Evolutionary conservation across 2,797 vertebrate species (phyloP).

Genomic region (Pampus argenteus): DNA sequence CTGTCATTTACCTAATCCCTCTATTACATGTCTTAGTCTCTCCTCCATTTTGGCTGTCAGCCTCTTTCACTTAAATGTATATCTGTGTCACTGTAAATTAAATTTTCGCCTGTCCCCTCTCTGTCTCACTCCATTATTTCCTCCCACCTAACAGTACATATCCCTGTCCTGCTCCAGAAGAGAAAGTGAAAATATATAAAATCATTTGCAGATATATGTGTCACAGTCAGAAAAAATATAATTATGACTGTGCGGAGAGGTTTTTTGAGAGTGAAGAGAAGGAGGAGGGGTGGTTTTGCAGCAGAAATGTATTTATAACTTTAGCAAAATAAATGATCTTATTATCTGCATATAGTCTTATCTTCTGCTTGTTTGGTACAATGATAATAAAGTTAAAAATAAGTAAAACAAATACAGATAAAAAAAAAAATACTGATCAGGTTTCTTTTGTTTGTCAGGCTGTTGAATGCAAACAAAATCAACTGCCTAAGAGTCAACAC

Average conservation of each 20-base stretch:
- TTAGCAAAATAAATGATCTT: slow-evolving; percentile 25
- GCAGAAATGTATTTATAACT: slow-evolving; percentile 4
- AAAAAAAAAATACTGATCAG: slow-evolving; percentile 3
- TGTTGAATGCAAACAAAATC: slow-evolving; percentile 99
- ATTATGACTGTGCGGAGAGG: slow-evolving; percentile 22
- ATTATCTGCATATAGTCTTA: slow-evolving; percentile 26
- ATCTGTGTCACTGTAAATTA: slow-evolving; percentile 63
- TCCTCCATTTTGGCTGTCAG: slow-evolving; percentile 52
- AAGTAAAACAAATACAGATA: slow-evolving; percentile 3
- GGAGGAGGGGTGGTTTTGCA: slow-evolving; percentile 15
- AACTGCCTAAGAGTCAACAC: slow-evolving; percentile 97
- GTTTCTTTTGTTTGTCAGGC: slow-evolving; percentile 77
- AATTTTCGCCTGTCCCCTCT: slow-evolving; percentile 51
- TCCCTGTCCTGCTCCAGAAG: slow-evolving; percentile 32
- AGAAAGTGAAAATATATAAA: slow-evolving; percentile 54
- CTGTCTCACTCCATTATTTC: slow-evolving; percentile 64
- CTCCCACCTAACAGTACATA: slow-evolving; percentile 31
- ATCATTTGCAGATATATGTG: slow-evolving; percentile 60
- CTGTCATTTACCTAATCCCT: slow-evolving; percentile 70
- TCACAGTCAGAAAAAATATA: slow-evolving; percentile 49
- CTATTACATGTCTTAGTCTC: slow-evolving; percentile 58
- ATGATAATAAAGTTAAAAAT: slow-evolving; percentile 2
- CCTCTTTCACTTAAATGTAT: slow-evolving; percentile 55
- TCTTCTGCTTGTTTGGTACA: slow-evolving; percentile 23
- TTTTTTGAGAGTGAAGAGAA: neutral